phyloP scores from a whole-genome alignment of 2,797 vertebrate genomes.

The Sebastes glaucus region DNA sequence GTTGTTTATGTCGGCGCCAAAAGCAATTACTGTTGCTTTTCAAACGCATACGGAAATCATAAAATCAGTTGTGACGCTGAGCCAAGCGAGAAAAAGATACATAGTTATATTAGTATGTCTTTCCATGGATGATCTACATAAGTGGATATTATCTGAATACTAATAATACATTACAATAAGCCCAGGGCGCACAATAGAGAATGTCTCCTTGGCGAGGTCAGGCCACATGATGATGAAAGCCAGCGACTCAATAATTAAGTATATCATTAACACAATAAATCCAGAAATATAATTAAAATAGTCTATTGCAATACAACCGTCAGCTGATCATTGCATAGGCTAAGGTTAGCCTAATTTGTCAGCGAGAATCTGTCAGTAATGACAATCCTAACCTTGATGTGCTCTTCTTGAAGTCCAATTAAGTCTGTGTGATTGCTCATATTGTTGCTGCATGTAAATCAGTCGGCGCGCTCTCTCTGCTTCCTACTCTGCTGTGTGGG shows the following conservation, averaged over 20 bases:
- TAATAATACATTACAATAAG: constrained; percentile 47
- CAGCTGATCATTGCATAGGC: constrained; percentile 50
- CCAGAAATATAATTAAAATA: constrained; percentile 58
- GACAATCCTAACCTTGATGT: constrained; percentile 72
- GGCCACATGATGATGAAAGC: constrained; percentile 55
- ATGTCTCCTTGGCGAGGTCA: constrained; percentile 65
- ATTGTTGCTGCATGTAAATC: constrained; percentile 72
- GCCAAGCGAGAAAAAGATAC: constrained; percentile 4
- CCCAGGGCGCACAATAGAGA: constrained; percentile 27
- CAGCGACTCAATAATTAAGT: constrained; percentile 62
- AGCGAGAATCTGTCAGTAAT: constrained; percentile 65
- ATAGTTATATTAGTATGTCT: constrained; percentile 24
- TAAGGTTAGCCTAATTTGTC: constrained; percentile 72
- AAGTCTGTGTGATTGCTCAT: constrained; percentile 73
- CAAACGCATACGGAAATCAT: constrained; percentile 17
- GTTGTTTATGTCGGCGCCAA: constrained; percentile 34
- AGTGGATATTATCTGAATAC: constrained; percentile 57
- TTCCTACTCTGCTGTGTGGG: constrained; percentile 16
- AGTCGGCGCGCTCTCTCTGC: constrained; percentile 12
- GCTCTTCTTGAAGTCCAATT: constrained; percentile 77
- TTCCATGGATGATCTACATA: constrained; percentile 27
- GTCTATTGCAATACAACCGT: constrained; percentile 54
- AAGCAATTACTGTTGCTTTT: constrained; percentile 25
- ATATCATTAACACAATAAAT: constrained; percentile 70
- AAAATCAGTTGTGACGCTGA: constrained; percentile 12